phyloP scores from a whole-genome alignment of 2,888 invertebrate genomes.

The Microchrysa polita region DNA sequence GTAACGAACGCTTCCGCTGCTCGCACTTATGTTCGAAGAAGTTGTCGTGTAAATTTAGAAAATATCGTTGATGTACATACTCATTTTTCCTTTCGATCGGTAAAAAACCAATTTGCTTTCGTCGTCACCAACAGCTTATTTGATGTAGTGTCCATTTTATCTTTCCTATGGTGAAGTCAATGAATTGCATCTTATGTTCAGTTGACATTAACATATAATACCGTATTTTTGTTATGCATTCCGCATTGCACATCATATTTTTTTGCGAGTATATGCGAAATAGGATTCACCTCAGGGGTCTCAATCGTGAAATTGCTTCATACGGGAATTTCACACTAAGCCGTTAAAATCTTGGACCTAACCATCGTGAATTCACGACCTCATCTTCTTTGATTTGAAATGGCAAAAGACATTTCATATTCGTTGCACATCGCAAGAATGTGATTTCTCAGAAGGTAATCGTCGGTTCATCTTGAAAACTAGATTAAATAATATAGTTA shows the following conservation, averaged over 20 bases:
- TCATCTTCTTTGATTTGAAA: conserved; percentile 39
- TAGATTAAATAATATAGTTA: too few species aligned
- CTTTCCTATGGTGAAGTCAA: conserved; percentile 27
- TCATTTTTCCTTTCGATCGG: too few species aligned
- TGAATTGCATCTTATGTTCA: conserved; percentile 18
- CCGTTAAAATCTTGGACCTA: conserved; percentile 22
- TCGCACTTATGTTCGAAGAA: too few species aligned
- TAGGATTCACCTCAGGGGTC: conserved; percentile 51
- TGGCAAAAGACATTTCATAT: conserved; percentile 34
- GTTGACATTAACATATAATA: conserved; percentile 50
- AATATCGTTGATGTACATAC: too few species aligned
- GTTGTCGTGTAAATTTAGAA: too few species aligned
- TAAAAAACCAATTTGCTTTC: too few species aligned
- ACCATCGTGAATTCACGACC: conserved; percentile 33
- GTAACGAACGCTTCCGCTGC: too few species aligned
- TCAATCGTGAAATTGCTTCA: conserved; percentile 50
- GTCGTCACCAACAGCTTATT: not conserved
- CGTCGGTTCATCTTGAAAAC: too few species aligned
- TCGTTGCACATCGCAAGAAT: conserved; percentile 21
- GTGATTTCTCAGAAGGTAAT: conserved; percentile 30
- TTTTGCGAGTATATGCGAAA: conserved; percentile 48
- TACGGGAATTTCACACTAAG: conserved; percentile 49
- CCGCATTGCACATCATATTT: conserved; percentile 31
- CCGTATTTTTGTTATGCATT: conserved; percentile 50
- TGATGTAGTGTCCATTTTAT: conserved; percentile 28